Evolutionary conservation across 2,888 invertebrate species (phyloP).

Genomic region (Halocaridina rubra): DNA sequence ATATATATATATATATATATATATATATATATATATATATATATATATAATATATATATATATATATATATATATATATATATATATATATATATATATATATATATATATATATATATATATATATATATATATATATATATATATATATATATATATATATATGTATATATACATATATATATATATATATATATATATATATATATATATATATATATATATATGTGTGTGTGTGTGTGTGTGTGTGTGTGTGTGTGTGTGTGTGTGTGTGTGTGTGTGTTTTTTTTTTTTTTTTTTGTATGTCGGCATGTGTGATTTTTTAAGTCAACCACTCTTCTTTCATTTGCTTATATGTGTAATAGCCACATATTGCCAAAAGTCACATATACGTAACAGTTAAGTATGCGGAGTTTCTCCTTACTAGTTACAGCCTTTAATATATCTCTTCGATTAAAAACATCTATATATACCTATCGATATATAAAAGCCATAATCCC

Average conservation of each 20-base stretch:
- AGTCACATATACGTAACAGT: neutral
- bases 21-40: neutral
- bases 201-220: neutral
- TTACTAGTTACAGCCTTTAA: no score
- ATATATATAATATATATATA: neutral
- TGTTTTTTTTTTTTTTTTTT: no score
- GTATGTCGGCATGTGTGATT: no score
- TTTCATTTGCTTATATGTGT: no score
- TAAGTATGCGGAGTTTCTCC: no score
- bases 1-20: neutral
- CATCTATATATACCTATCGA: no score
- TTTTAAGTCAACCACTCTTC: no score
- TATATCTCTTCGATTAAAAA: no score
- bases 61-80: neutral
- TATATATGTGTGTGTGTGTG: neutral
- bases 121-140: neutral
- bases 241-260: neutral
- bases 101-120: neutral
- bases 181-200: neutral
- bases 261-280: no score
- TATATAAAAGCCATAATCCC: no score
- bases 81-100: neutral
- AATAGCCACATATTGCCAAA: no score
- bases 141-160: no score
- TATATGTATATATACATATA: neutral